These are phyloP conservation scores for Xylota sylvarum DNA, from an alignment of 2,888 invertebrate species.

Conservation along the genomic window DNA sequence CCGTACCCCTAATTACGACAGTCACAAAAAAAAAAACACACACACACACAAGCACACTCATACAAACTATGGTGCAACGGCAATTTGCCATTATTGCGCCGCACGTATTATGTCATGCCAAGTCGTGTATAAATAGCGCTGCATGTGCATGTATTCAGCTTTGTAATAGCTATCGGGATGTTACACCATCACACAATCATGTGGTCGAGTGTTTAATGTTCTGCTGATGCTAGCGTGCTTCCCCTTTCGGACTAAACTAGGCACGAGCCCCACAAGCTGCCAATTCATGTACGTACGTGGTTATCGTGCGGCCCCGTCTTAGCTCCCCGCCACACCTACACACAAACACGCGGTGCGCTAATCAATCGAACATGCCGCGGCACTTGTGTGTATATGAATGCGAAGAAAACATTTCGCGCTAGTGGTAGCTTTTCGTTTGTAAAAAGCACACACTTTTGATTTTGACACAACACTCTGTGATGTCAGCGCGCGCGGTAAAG, in stretches of 20 bases:
- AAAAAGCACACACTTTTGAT: conserved; percentile 46
- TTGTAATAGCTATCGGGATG: conserved; percentile 18
- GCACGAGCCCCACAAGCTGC: conserved; percentile 28
- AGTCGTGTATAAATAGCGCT: conserved; percentile 58
- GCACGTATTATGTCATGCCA: conserved; percentile 72
- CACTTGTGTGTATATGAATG: conserved; percentile 21
- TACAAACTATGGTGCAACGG: conserved; percentile 56
- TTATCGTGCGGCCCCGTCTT: background rate
- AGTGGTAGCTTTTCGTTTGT: conserved; percentile 45
- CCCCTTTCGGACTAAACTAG: conserved; percentile 3
- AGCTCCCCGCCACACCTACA: background rate
- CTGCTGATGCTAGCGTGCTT: conserved; percentile 35
- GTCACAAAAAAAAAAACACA: conserved; percentile 23
- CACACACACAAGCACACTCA: background rate
- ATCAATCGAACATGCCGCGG: conserved; percentile 56
- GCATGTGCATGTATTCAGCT: conserved; percentile 54
- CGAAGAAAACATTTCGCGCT: conserved; percentile 29
- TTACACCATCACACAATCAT: conserved; percentile 58
- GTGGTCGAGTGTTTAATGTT: conserved; percentile 38
- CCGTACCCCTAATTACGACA: conserved; percentile 11
- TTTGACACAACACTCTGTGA: conserved; percentile 52
- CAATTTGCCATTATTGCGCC: conserved; percentile 72
- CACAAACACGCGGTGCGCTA: conserved; percentile 5
- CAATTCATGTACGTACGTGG: conserved; percentile 32
- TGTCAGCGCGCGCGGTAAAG: conserved; percentile 44